Conservation (phyloP, 1,140 invertebrate genomes). For the Drosophila biarmipes region DNA sequence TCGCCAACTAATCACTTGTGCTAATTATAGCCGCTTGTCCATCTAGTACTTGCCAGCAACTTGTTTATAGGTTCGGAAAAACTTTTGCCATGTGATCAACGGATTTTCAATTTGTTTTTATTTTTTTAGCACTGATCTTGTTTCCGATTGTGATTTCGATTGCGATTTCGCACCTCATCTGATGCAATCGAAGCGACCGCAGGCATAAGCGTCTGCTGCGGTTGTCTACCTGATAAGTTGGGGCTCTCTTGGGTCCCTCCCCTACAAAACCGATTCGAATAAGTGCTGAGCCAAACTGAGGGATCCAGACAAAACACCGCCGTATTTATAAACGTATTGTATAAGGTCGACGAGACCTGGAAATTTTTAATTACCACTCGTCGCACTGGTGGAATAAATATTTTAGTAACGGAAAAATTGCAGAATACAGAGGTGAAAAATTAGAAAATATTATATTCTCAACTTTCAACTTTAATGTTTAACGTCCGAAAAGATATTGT, state of each 20-base stretch:
- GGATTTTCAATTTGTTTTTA: slow-evolving; percentile 16
- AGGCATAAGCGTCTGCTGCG: slow-evolving; percentile 55
- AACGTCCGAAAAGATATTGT: too few relatives aligned
- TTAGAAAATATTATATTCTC: neutral
- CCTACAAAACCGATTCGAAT: slow-evolving; percentile 4
- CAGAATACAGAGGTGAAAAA: neutral
- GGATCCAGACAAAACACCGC: slow-evolving; percentile 39
- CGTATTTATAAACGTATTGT: slow-evolving; percentile 47
- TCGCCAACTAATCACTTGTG: slow-evolving; percentile 46
- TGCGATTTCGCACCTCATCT: slow-evolving; percentile 43
- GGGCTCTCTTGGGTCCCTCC: neutral
- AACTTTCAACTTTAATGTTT: too few relatives aligned
- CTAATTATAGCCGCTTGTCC: slow-evolving; percentile 27
- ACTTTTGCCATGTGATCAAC: slow-evolving; percentile 23
- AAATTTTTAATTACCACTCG: slow-evolving; percentile 7
- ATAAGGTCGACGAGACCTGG: slow-evolving; percentile 37
- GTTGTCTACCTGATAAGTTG: slow-evolving; percentile 57
- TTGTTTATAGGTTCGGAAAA: slow-evolving; percentile 45
- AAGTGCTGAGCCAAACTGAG: slow-evolving; percentile 20
- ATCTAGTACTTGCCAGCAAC: slow-evolving; percentile 49
- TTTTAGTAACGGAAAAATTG: neutral
- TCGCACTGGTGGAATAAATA: neutral
- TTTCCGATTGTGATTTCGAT: slow-evolving; percentile 20
- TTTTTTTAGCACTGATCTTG: slow-evolving; percentile 9
- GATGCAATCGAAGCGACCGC: slow-evolving; percentile 62